Conservation (phyloP, 1,140 invertebrate genomes). For the Hermetia illucens region DNA sequence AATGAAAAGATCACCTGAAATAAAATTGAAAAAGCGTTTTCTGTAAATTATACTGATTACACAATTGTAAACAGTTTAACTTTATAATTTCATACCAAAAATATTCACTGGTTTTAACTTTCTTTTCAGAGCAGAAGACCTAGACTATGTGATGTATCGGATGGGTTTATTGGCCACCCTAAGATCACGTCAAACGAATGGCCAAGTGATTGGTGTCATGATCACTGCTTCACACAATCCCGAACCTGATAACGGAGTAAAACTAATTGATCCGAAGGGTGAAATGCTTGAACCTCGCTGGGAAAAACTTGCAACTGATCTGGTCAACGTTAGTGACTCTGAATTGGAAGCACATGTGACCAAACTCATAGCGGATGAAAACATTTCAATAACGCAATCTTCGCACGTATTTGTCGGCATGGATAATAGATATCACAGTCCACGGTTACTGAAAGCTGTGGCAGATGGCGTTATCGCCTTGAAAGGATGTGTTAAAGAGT, state of each 20-base stretch:
- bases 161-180: constrained; percentile 87
- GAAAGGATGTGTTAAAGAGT: constrained; percentile 45
- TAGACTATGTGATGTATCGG: constrained; percentile 81
- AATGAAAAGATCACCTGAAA: no score
- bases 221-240: constrained; percentile 99
- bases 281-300: constrained; percentile 90
- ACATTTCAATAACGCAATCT: constrained; percentile 48
- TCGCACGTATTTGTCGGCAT: constrained; percentile 34
- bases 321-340: constrained; percentile 55
- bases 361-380: constrained; percentile 37
- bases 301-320: constrained; percentile 76
- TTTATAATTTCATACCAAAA: no score
- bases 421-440: constrained; percentile 52
- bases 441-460: constrained; percentile 46
- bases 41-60: no score
- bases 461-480: constrained; percentile 50
- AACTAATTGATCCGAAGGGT: constrained; percentile 87
- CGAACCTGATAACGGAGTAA: constrained; percentile 92
- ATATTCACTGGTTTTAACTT: constrained; percentile 13
- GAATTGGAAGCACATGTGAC: constrained; percentile 34
- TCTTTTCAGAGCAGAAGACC: constrained; percentile 54
- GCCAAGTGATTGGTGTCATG: constrained; percentile 83
- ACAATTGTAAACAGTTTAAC: no score
- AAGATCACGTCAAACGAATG: constrained; percentile 63
- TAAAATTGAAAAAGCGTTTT: no score